phyloP scores from a whole-genome alignment of 1,140 invertebrate genomes.

The Microplitis demolitor region DNA sequence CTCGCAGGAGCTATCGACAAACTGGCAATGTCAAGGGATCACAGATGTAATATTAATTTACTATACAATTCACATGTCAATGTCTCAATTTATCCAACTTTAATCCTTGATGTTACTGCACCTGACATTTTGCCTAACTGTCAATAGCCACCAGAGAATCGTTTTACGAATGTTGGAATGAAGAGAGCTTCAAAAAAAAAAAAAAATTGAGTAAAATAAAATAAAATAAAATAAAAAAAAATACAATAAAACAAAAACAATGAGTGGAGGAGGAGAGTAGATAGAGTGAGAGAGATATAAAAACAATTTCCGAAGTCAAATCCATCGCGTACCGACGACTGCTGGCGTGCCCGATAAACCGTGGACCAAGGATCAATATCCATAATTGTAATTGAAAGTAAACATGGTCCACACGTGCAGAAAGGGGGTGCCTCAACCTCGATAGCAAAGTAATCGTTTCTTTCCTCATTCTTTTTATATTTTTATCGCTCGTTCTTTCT shows the following conservation, averaged over 20 bases:
- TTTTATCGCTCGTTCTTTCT: background rate
- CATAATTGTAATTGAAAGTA: slow-evolving; percentile 30
- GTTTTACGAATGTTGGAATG: slow-evolving; percentile 6
- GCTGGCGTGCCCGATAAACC: slow-evolving; percentile 17
- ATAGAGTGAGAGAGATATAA: background rate
- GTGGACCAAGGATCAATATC: slow-evolving; percentile 26
- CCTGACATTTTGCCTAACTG: slow-evolving; percentile 11
- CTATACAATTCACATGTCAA: background rate
- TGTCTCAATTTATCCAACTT: slow-evolving; percentile 10
- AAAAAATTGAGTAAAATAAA: background rate
- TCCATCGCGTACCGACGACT: slow-evolving; percentile 13
- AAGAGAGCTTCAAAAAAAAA: background rate
- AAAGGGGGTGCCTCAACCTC: background rate
- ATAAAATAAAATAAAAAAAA: background rate
- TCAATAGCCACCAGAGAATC: slow-evolving; percentile 6
- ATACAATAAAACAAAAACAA: background rate
- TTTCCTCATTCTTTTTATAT: slow-evolving; percentile 2
- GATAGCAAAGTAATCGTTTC: slow-evolving; percentile 11
- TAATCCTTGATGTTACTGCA: slow-evolving; percentile 7
- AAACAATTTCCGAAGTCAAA: slow-evolving; percentile 27
- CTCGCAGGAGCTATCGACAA: background rate
- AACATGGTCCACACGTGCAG: slow-evolving; percentile 26
- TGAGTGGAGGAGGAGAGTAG: background rate
- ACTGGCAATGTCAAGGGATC: background rate
- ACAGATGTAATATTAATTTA: background rate